Evolutionary conservation across 2,113 vertebrate species (phyloP).

Genomic region (Myotis yumanensis): DNA sequence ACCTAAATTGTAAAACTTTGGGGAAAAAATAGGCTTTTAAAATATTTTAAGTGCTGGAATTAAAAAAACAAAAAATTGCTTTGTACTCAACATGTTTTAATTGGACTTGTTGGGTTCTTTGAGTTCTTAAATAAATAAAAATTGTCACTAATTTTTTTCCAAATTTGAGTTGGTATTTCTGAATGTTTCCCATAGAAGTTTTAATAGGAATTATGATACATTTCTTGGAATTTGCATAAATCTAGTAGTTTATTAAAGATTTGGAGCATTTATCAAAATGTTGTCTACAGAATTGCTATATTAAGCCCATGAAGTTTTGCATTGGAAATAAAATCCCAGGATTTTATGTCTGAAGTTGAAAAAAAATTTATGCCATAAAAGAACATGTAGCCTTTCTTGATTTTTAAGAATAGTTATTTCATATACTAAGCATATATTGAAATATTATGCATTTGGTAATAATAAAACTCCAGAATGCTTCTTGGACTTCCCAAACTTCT

Average conservation of each 20-base stretch:
- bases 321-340: neutral
- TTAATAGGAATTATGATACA: neutral
- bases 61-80: conserved; percentile 15
- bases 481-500: neutral
- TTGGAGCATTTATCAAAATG: conserved; percentile 1
- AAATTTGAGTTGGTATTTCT: conserved; percentile 31
- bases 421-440: neutral
- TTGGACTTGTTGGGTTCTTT: neutral
- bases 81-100: neutral
- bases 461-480: conserved; percentile 4
- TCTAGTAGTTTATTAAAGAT: neutral
- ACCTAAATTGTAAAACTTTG: neutral
- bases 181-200: conserved; percentile 20
- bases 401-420: neutral
- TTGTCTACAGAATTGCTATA: neutral
- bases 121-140: conserved; percentile 37
- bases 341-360: neutral
- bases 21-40: neutral
- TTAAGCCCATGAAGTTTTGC: neutral
- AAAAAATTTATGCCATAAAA: neutral
- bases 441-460: neutral
- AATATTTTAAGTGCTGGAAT: conserved; percentile 24
- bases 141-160: neutral
- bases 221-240: conserved; percentile 4
- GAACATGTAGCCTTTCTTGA: neutral